phyloP scores from a whole-genome alignment of 64 coral and sea anemone genomes.

The Orbicella faveolata region DNA sequence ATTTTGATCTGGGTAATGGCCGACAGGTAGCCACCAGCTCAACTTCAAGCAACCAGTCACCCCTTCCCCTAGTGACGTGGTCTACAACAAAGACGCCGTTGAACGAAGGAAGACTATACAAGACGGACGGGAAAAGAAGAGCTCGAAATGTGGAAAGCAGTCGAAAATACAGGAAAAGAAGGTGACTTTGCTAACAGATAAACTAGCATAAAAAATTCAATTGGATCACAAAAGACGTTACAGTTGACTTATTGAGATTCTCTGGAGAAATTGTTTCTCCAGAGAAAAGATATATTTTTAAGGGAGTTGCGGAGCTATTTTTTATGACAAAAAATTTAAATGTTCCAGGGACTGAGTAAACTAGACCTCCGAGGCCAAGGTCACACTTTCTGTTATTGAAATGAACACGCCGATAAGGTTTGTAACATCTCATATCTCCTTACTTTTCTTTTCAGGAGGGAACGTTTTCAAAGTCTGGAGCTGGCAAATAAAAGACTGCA shows the following conservation, averaged over 20 bases:
- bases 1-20: background rate
- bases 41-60: background rate
- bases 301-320: no score
- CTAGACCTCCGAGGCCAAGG: no score
- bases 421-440: background rate
- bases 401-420: background rate
- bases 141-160: conserved; percentile 93
- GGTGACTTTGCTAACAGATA: conserved; percentile 2
- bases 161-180: conserved; percentile 91
- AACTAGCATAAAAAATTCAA: no score
- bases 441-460: conserved; percentile 31
- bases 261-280: no score
- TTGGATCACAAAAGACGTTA: no score
- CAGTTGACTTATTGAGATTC: no score
- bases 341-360: no score
- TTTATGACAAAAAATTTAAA: no score
- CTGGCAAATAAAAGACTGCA: conserved; percentile 72
- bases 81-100: conserved; percentile 16
- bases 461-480: conserved; percentile 72
- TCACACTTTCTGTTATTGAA: no score
- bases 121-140: conserved; percentile 82
- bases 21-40: conserved; percentile 11
- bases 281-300: no score
- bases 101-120: conserved; percentile 60
- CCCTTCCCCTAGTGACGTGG: conserved; percentile 27